phyloP scores from a whole-genome alignment of 2,797 vertebrate species.

The Glossophaga mutica region DNA sequence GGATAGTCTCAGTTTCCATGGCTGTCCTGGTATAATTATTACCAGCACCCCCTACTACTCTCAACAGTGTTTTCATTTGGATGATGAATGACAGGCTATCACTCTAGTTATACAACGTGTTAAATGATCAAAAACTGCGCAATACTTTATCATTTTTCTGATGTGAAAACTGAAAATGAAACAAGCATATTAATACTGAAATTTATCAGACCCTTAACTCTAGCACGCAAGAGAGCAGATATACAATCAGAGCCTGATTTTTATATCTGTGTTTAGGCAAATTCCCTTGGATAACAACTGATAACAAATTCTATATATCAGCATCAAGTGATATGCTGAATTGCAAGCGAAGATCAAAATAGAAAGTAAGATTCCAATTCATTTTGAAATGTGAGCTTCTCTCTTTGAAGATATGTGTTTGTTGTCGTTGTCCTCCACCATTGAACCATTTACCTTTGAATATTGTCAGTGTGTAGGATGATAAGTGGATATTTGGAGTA shows the following conservation, averaged over 20 bases:
- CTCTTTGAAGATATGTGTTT: constrained; percentile 73
- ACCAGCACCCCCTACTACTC: not conserved
- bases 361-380: constrained; percentile 77
- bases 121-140: not conserved
- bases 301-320: constrained; percentile 79
- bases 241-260: constrained; percentile 73
- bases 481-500: not conserved
- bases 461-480: constrained; percentile 3
- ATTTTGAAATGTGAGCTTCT: constrained; percentile 70
- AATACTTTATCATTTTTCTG: constrained; percentile 38
- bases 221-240: constrained; percentile 62
- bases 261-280: constrained; percentile 79
- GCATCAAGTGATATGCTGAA: constrained; percentile 78
- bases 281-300: constrained; percentile 78
- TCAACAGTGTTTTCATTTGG: not conserved
- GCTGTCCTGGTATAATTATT: not conserved
- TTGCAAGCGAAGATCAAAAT: constrained; percentile 77
- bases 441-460: constrained; percentile 57
- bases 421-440: constrained; percentile 67
- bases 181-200: constrained; percentile 38
- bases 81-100: not conserved
- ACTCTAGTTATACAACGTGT: not conserved
- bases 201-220: constrained; percentile 52
- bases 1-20: not conserved
- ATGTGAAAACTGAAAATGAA: constrained; percentile 53